Conservation (phyloP, 2,113 vertebrate species). For the Stegastes partitus region DNA sequence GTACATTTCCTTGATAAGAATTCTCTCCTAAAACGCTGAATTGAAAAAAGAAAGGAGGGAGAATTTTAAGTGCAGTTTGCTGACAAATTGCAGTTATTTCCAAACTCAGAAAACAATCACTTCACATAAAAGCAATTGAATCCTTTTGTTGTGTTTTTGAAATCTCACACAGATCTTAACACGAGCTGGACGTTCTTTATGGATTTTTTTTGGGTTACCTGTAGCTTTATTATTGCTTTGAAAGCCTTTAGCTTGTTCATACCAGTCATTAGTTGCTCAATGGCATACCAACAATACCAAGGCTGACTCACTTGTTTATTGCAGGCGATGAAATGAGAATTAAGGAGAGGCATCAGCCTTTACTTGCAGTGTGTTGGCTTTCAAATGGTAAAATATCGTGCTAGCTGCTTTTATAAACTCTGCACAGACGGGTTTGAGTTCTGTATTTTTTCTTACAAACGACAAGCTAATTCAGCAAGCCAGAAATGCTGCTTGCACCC, state of each 20-base stretch:
- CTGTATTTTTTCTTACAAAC: conserved; percentile 7
- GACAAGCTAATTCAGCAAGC: not conserved
- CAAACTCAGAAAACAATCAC: not conserved
- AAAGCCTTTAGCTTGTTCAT: conserved; percentile 43
- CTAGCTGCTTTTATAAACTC: not conserved
- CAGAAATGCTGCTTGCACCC: conserved; percentile 1
- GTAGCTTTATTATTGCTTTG: not conserved
- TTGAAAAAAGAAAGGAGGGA: not conserved
- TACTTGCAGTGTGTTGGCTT: not conserved
- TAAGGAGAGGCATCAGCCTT: conserved; percentile 7
- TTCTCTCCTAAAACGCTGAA: not conserved
- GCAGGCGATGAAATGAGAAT: conserved; percentile 14
- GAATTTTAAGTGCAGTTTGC: not conserved
- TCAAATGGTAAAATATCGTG: not conserved
- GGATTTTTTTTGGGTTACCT: not conserved
- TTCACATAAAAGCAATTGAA: too few relatives aligned
- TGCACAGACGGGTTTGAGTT: too few relatives aligned
- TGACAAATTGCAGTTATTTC: not conserved
- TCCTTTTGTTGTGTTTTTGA: not conserved
- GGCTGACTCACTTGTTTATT: conserved; percentile 18
- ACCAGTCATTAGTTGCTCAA: conserved; percentile 51
- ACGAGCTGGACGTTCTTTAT: not conserved
- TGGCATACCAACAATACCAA: conserved; percentile 47
- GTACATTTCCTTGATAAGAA: too few relatives aligned
- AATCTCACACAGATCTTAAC: not conserved